These are phyloP conservation scores for Scolanthus callimorphus DNA, from an alignment of 92 coral and sea anemone species.

Conservation along the genomic window DNA sequence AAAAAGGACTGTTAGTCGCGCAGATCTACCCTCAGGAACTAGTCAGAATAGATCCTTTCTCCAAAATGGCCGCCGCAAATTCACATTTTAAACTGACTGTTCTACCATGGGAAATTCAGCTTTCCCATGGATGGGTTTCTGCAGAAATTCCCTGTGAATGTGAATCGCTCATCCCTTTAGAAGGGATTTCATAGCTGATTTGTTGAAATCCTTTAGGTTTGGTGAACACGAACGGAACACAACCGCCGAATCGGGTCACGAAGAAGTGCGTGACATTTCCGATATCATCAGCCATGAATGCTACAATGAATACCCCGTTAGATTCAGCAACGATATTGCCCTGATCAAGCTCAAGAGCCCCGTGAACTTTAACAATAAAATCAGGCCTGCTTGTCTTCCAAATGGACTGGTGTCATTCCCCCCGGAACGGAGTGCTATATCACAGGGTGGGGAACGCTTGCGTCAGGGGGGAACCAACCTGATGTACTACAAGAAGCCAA, in stretches of 20 bases:
- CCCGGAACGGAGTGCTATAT: slow-evolving; percentile 68
- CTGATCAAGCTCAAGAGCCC: slow-evolving; percentile 67
- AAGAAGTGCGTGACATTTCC: slow-evolving; percentile 66
- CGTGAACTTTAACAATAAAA: slow-evolving; percentile 26
- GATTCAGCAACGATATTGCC: slow-evolving; percentile 75
- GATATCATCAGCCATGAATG: slow-evolving; percentile 57
- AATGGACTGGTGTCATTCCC: slow-evolving; percentile 50
- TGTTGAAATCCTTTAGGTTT: slow-evolving; percentile 52
- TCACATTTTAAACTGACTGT: too few relatives aligned
- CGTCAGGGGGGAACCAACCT: slow-evolving; percentile 57
- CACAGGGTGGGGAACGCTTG: slow-evolving; percentile 86
- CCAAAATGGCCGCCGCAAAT: background rate
- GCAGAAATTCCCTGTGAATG: too few relatives aligned
- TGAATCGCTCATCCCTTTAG: too few relatives aligned
- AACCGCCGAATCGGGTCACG: slow-evolving; percentile 46
- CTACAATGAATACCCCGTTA: slow-evolving; percentile 50
- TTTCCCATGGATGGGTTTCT: too few relatives aligned
- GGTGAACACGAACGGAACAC: slow-evolving; percentile 85
- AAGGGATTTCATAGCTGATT: too few relatives aligned
- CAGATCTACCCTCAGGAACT: too few relatives aligned
- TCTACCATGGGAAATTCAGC: too few relatives aligned
- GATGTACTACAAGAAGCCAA: slow-evolving; percentile 71
- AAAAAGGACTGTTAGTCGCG: too few relatives aligned
- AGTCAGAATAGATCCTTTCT: too few relatives aligned
- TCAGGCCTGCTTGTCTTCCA: slow-evolving; percentile 70